Evolutionary conservation across 2,797 vertebrate genomes (phyloP), one percentile per base, ranked within the genome.

Genomic region (Euthynnus affinis): DNA sequence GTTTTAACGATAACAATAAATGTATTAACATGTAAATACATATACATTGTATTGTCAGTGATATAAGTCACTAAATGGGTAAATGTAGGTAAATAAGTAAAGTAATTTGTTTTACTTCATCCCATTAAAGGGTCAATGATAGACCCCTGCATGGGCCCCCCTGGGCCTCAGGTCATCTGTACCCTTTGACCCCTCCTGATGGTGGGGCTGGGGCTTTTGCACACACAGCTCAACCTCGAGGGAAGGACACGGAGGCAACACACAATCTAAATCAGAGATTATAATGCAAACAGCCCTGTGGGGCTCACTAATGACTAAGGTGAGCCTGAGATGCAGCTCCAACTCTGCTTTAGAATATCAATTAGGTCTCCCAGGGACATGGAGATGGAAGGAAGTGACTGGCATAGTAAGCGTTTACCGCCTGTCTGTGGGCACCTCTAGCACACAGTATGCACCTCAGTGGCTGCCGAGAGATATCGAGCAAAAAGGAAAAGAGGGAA

Each of bases 291-390:
- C 88, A 91, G 89, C 88, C 91, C 91, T 88, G 81, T 77, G 92
- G 89, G 91, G 88, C 85, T 91, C 89, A 80, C 91, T 92, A 93
- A 91, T 93, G 93, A 93, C 90, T 89, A 91, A 94, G 92, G 92
- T 94, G 90, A 94, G 91, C 85, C 88, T 74, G 87, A 88, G 91
- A 93, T 86, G 85, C 88, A 42, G 92, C 91, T 87, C 58, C 69
- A 76, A 81, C 79, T 85, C 88, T 58, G 85, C 86, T 91, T 85
- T 81, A 76, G 92, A 95, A 95, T 95, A 93, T 91, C 92, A 94
- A 95, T 94, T 89, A 93, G 85, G 90, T 91, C 85, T 92, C 89
- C 81, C 78, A 87, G 92, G 91, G 90, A 92, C 78, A 53, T 67
- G 71, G 74, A 80, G 89, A 86, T 84, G 74, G 88, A 85, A 83